phyloP scores from a whole-genome alignment of 2,797 vertebrate genomes.

The Rhincodon typus region DNA sequence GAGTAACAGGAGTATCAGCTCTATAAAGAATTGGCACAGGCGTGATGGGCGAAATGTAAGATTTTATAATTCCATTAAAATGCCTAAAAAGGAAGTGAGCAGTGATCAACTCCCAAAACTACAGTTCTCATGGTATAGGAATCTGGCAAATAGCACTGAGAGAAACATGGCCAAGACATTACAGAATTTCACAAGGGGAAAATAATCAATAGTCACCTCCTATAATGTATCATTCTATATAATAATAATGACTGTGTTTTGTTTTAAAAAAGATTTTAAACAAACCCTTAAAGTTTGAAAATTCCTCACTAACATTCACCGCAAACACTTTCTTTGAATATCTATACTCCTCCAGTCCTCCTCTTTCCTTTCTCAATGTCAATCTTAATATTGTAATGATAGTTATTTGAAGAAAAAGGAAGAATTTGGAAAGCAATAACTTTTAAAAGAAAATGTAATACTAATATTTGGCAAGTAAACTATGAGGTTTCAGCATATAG shows the following conservation, averaged over 20 bases:
- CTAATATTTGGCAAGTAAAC: too few species aligned
- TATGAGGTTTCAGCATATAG: too few species aligned
- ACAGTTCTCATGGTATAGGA: not conserved
- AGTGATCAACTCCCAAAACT: not conserved
- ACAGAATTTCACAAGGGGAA: not conserved
- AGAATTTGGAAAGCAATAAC: not conserved
- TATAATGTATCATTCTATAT: not conserved
- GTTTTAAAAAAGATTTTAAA: not conserved
- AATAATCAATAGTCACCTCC: not conserved
- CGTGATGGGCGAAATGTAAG: not conserved
- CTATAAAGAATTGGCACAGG: not conserved
- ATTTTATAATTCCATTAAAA: not conserved
- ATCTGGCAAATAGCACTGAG: not conserved
- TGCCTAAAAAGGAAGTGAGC: not conserved
- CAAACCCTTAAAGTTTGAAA: not conserved
- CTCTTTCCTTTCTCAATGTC: not conserved
- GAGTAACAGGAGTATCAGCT: not conserved
- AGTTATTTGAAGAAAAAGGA: not conserved
- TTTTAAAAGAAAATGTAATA: not conserved
- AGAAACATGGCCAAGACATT: not conserved
- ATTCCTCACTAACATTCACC: not conserved
- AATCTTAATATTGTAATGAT: not conserved
- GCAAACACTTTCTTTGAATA: not conserved
- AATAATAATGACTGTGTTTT: not conserved
- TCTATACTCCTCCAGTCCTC: not conserved